These are phyloP conservation scores for Pterois miles DNA, from an alignment of 2,797 vertebrate species.

Conservation along the genomic window DNA sequence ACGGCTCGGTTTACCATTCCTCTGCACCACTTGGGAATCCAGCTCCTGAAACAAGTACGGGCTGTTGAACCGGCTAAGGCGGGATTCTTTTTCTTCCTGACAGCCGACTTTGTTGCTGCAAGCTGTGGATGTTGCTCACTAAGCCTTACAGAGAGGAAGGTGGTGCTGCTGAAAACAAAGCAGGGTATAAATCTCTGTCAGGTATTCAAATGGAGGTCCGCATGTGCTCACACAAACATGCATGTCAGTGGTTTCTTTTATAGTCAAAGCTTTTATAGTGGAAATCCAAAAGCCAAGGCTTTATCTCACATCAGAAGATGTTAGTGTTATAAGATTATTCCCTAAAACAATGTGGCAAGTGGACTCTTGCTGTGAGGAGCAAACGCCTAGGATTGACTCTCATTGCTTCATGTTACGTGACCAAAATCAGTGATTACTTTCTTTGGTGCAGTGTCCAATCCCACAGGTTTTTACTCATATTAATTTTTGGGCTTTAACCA, in stretches of 20 bases:
- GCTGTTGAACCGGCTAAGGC: background rate
- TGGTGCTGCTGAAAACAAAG: slow-evolving; percentile 37
- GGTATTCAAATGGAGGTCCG: slow-evolving; percentile 25
- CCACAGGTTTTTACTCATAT: background rate
- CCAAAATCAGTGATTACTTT: background rate
- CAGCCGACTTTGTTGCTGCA: background rate
- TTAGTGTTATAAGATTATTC: slow-evolving; percentile 23
- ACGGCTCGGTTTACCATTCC: slow-evolving; percentile 22
- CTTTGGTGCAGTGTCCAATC: background rate
- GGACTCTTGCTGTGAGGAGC: background rate
- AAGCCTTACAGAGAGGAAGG: slow-evolving; percentile 3
- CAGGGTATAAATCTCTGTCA: slow-evolving; percentile 43
- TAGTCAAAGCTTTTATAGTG: slow-evolving; percentile 10
- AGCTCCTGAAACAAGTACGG: background rate
- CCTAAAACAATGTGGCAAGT: slow-evolving; percentile 6
- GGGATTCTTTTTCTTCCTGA: background rate
- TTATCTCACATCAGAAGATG: slow-evolving; percentile 33
- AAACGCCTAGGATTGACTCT: background rate
- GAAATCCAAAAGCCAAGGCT: slow-evolving; percentile 17
- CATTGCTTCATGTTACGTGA: background rate
- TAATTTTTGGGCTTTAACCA: background rate
- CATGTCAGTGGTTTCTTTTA: slow-evolving; percentile 3
- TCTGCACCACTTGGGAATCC: background rate
- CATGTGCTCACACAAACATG: slow-evolving; percentile 8
- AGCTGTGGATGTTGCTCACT: background rate